Percentiles rank a stretch among this genome's conserved stretches.
Conservation (phyloP, 35 echinoderm and acorn worm genomes). For the Apostichopus japonicus region DNA sequence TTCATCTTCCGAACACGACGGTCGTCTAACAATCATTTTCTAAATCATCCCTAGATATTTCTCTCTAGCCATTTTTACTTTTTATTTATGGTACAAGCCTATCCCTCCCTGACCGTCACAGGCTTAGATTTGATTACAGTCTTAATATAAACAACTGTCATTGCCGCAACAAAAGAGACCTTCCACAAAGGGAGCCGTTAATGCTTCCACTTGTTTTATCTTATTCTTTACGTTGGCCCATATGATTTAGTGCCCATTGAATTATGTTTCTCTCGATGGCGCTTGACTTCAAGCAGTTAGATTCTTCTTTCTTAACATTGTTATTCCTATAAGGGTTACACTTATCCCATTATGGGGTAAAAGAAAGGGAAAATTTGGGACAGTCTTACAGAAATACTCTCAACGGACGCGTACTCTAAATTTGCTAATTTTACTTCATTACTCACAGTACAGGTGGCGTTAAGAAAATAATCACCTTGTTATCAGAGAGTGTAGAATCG, state of each 20-base stretch:
- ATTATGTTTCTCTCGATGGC: neutral
- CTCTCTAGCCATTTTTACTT: neutral
- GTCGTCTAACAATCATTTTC: too few relatives aligned
- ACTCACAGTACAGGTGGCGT: neutral
- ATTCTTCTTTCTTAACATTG: neutral
- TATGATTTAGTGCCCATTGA: constrained; percentile 3
- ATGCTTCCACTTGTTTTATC: neutral
- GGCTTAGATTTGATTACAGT: neutral
- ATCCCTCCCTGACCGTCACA: neutral
- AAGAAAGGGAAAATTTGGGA: neutral
- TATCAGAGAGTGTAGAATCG: neutral
- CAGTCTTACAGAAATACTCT: neutral
- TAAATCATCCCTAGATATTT: neutral
- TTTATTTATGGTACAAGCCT: neutral
- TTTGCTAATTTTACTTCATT: constrained; percentile 1
- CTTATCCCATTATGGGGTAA: neutral
- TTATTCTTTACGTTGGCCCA: neutral
- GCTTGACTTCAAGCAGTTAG: neutral
- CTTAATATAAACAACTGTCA: constrained; percentile 11
- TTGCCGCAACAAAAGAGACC: neutral
- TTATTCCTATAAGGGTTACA: neutral
- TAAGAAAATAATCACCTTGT: neutral
- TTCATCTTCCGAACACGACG: too few relatives aligned
- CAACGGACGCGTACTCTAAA: neutral
- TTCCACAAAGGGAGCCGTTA: neutral